These are phyloP conservation scores for Thamnaconus septentrionalis DNA, from an alignment of 2,113 vertebrate genomes.

Conservation along the genomic window DNA sequence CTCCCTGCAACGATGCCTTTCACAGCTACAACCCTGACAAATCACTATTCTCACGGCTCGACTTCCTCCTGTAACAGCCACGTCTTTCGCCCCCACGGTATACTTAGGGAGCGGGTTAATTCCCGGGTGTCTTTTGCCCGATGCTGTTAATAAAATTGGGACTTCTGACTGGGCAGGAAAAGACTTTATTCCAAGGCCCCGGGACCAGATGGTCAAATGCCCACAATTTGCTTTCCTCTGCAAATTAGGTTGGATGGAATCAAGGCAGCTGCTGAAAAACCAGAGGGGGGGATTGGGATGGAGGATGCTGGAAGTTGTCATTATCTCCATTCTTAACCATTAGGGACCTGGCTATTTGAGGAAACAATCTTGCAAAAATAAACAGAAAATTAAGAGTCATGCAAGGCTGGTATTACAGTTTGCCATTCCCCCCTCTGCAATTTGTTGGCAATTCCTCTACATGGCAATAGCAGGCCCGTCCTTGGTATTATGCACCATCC, in stretches of 20 bases:
- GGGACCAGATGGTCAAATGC: conserved; percentile 76
- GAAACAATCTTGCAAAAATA: conserved; percentile 6
- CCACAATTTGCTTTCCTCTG: conserved; percentile 65
- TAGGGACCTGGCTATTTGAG: conserved; percentile 2
- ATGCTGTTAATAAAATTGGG: conserved; percentile 71
- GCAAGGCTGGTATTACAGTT: conserved; percentile 2
- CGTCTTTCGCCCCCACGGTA: conserved; percentile 35
- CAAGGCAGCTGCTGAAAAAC: conserved; percentile 57
- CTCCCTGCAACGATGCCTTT: conserved; percentile 56
- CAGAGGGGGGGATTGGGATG: conserved; percentile 19
- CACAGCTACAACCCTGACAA: conserved; percentile 63
- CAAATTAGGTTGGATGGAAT: conserved; percentile 69
- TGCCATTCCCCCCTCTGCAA: conserved; percentile 11
- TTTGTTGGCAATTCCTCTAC: neutral
- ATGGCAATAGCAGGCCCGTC: conserved; percentile 11
- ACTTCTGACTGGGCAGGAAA: conserved; percentile 67
- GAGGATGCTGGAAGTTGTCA: conserved; percentile 24
- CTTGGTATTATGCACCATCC: conserved; percentile 35
- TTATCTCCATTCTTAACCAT: conserved; percentile 30
- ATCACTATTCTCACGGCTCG: conserved; percentile 67
- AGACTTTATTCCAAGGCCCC: conserved; percentile 54
- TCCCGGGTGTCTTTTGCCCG: conserved; percentile 58
- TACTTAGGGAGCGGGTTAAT: conserved; percentile 55
- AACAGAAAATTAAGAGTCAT: neutral
- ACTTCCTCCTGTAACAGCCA: conserved; percentile 44